Percentiles rank a stretch among this genome's conserved stretches.
Conservation (phyloP, 2,888 invertebrate species). For the Serrognathus titanus region DNA sequence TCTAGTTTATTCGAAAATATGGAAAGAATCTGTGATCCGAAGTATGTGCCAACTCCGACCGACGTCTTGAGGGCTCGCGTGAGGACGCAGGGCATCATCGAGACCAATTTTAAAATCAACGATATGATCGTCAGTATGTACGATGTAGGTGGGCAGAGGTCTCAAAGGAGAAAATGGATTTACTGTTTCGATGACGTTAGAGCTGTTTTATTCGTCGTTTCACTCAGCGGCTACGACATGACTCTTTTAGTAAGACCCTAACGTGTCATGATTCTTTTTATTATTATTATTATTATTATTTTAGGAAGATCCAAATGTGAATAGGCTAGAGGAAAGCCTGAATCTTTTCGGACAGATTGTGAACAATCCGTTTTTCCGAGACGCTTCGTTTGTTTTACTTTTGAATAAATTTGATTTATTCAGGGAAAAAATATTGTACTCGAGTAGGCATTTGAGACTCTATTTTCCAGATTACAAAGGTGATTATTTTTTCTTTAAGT, state of each 20-base stretch:
- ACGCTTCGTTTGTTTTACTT: conserved; percentile 61
- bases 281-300: conserved; percentile 20
- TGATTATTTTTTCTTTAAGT: conserved; percentile 26
- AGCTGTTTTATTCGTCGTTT: conserved; percentile 62
- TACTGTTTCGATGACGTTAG: conserved; percentile 65
- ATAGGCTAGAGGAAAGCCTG: conserved; percentile 61
- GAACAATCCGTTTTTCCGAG: conserved; percentile 61
- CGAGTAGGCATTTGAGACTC: conserved; percentile 57
- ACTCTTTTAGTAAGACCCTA: conserved; percentile 50
- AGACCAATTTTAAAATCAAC: conserved; percentile 62
- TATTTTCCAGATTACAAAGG: conserved; percentile 60
- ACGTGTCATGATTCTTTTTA: not conserved
- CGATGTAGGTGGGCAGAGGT: conserved; percentile 64
- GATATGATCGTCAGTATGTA: conserved; percentile 60
- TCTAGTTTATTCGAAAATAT: conserved; percentile 64
- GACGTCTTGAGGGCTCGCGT: conserved; percentile 62
- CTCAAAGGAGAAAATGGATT: conserved; percentile 64
- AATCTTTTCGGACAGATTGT: conserved; percentile 62
- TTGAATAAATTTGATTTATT: conserved; percentile 65
- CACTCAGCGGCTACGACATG: conserved; percentile 66
- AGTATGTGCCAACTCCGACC: conserved; percentile 61
- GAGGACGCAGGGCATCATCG: conserved; percentile 64
- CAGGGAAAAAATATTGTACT: conserved; percentile 61
- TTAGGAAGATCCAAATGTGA: conserved; percentile 60
- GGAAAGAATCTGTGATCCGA: conserved; percentile 61